Base-by-base conservation (phyloP, 2,113 vertebrate species). In the Barnardius zonarius region DNA sequence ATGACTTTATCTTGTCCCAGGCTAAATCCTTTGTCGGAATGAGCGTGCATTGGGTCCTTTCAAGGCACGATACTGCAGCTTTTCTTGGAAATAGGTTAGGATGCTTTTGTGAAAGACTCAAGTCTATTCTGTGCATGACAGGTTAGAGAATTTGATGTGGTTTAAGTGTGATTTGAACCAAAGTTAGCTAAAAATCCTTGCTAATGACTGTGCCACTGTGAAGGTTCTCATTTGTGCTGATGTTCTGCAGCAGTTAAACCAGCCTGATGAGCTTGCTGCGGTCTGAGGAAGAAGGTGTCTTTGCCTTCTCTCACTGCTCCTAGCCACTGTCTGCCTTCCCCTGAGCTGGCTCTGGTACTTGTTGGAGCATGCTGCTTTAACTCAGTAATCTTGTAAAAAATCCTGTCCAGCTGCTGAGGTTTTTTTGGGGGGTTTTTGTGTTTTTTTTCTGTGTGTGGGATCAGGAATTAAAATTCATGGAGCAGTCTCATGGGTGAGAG, bases 341-440 rank as follows among this genome's bases (percentile, higher is more conserved):
- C 69, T 83, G 44, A 37, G 22, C 49, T 80, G 31, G 10, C 44
- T 76, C 44, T 83, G 63, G 17, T 46, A 24, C 86, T 88, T 83
- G 20, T 80, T 80, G 62, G 72, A 85, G 15, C 90, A 57, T 74
- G 51, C 41, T 46, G 12, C 51, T 90, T 90, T n/a, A 88, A 80
- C 41, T 83, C 68, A 15, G 17, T 94, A 83, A 90, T 90, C 88
- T 54, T 66, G 67, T 68, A 62, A 96, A 94, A 94, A 90, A 70
- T 88, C 75, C 30, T 27, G 7, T 61, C 39, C 57, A 77, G 22
- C 44, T 73, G 31, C 61, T 39, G 39, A 39, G 39, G 39, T 39
- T 39, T 39, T 39, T 39, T 39, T 39, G 39, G 39, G 39, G 39
- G 11, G 11, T 48, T 41, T 64, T 39, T 24, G 6, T 12, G 16